Evolutionary conservation across 2,113 vertebrate species (phyloP), one percentile per base, ranked within the genome.

Genomic region (Petroica traversi): DNA sequence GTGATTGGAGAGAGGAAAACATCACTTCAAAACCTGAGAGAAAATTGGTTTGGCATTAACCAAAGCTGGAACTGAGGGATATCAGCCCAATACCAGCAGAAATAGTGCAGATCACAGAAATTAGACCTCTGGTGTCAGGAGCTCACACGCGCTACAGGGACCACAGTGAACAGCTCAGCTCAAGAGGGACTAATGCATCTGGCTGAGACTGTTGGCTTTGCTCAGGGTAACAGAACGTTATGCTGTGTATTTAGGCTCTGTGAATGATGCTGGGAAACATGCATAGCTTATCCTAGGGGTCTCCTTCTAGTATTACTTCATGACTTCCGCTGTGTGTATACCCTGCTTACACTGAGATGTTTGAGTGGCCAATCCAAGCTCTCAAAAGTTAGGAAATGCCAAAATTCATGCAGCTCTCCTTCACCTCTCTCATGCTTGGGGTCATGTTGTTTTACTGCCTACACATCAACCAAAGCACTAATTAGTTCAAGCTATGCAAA

Each of bases 401-500:
- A 92, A 69, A 89, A 93, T 69, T 61, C 58, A 73, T n/a, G 63
- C 40, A 55, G 61, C 58, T 90, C 54, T 92, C 77, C 26, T 80
- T 93, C 87, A 93, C 81, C 83, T 89, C 62, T 91, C 83, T 95
- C 85, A 67, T 49, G 78, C 85, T 84, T 72, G 81, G 52, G 96
- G 94, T 97, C 88, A 83, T 92, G 66, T 95, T 95, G 63, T 82
- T 96, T 96, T 95, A 93, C 61, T 92, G 89, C 85, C 89, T 92
- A 91, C 68, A 34, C 58, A 77, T 71, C 90, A 88, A 92, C 92
- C 81, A 91, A 97, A 93, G 92, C 63, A 92, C 72, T 96, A 92
- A 97, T 97, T 97, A 96, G 77, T 91, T 97, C 94, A 97, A 95
- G 89, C 75, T 83, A 83, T 94, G 77, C 81, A 96, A 97, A 97